Evolutionary conservation across 2,888 invertebrate genomes (phyloP), one percentile per base, ranked within the genome.

Genomic region (Mythimna loreyi): DNA sequence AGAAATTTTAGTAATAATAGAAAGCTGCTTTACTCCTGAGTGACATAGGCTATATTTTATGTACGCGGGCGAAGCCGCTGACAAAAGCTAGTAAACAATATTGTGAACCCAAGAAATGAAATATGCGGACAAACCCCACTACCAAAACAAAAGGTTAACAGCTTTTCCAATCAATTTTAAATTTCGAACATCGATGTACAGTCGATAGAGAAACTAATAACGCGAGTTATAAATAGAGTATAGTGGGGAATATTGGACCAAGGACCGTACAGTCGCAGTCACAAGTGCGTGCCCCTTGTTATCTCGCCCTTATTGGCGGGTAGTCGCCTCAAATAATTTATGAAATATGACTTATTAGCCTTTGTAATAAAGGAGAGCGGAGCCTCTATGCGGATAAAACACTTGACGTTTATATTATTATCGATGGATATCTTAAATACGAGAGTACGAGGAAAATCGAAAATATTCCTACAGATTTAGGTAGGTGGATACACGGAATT

Each of bases 321-420:
- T 91, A 92, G 90, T 92, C 90, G 89, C 89, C 89, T 91, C 89
- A 92, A 91, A 92, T 93, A 93, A 93, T 93, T 92, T 92, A 93
- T 93, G 93, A 93, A 93, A 91, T 92, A 93, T 92, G 92, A 91
- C 91, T 91, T 93, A 91, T 92, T 93, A 93, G 92, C 91, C 89
- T 90, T 88, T 89, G 91, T 91, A 93, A 92, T 93, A 93, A 93
- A 91, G 90, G 90, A 87, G 74, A 81, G 84, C 79, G 82, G 84
- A 81, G 86, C 87, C 83, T 77, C 81, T 78, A 76, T 83, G 83
- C 85, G 87, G 89, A 90, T 91, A 90, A 91, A 91, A 90, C 88
- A 88, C 88, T 91, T 88, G 83, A 88, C 89, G 83, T 88, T 90
- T 88, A 91, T 91, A 89, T 92, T 90, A 89, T 87, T 89, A 88